Conservation (phyloP, 2,113 vertebrate genomes). For the Mungos mungo region DNA sequence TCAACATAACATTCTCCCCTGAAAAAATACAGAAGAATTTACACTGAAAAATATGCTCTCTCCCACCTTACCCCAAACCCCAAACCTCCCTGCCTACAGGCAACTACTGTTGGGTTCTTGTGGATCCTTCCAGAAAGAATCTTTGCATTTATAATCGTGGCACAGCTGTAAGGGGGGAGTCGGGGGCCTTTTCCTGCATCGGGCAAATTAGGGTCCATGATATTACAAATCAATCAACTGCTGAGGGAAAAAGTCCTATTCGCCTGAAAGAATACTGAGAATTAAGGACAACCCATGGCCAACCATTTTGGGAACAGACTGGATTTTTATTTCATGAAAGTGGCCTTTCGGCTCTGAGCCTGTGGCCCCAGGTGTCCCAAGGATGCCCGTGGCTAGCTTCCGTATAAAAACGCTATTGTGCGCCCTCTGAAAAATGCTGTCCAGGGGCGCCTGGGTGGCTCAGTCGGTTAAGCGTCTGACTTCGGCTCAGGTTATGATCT, state of each 20-base stretch:
- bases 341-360: slow-evolving; percentile 17
- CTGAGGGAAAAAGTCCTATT: neutral
- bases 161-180: neutral
- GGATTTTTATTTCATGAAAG: slow-evolving; percentile 47
- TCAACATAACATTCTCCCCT: neutral
- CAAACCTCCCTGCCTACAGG: neutral
- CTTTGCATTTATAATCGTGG: neutral
- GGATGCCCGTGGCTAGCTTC: neutral
- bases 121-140: neutral
- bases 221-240: neutral
- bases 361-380: neutral
- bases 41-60: neutral
- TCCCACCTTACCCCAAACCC: neutral
- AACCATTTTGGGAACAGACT: neutral
- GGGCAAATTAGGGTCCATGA: neutral
- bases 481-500: no score
- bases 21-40: neutral
- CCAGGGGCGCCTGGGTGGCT: no score
- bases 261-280: neutral
- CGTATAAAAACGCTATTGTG: neutral
- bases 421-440: neutral
- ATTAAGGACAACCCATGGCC: neutral
- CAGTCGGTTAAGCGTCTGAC: no score
- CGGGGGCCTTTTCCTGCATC: neutral
- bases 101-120: neutral